phyloP scores from a whole-genome alignment of 2,797 vertebrate species.

The Malacoraja senta region DNA sequence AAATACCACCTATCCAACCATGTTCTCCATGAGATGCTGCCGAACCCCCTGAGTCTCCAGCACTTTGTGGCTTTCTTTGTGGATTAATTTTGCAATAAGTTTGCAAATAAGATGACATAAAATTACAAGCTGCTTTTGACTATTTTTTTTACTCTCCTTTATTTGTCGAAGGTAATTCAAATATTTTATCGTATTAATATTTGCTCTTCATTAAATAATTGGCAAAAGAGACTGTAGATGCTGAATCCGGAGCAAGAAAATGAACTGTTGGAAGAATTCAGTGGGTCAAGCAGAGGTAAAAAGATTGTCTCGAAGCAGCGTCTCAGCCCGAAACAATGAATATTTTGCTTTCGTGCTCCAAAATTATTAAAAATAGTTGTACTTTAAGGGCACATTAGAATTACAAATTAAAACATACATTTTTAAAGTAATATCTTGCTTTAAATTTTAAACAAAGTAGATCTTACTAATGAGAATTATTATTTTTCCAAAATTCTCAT shows the following conservation, averaged over 20 bases:
- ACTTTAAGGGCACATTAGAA: not conserved
- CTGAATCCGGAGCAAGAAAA: no score
- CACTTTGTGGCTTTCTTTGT: constrained; percentile 31
- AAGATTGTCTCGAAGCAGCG: no score
- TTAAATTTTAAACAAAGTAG: not conserved
- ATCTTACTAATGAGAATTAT: not conserved
- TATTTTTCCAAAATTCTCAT: not conserved
- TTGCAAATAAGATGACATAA: not conserved
- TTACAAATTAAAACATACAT: not conserved
- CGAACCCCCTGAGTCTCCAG: no score
- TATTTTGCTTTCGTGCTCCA: not conserved
- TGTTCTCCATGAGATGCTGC: no score
- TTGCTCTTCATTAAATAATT: not conserved
- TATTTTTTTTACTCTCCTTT: not conserved
- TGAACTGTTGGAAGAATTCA: no score
- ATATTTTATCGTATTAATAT: not conserved
- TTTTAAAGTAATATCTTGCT: not conserved
- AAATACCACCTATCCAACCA: no score
- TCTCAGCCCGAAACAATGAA: no score
- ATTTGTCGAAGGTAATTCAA: not conserved
- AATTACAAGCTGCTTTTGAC: not conserved
- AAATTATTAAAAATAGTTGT: not conserved
- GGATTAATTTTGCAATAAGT: constrained; percentile 37
- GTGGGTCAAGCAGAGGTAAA: no score
- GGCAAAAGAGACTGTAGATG: no score